Evolutionary conservation across 1,140 invertebrate genomes (phyloP).

Genomic region (Plodia interpunctella): DNA sequence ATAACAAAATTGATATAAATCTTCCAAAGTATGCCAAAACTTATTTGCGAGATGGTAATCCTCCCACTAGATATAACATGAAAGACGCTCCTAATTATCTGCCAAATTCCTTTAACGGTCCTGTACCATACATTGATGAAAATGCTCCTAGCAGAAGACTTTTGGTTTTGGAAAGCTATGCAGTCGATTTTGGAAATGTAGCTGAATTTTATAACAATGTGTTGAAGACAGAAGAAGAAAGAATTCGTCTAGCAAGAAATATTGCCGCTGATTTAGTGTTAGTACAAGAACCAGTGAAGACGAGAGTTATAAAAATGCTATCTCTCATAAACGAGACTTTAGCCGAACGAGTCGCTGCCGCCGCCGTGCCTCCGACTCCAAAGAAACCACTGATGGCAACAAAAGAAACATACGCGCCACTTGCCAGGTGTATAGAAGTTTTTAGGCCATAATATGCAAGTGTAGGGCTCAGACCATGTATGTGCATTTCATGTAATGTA

Average conservation of each 20-base stretch:
- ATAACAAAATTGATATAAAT: conserved; percentile 92
- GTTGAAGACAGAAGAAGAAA: conserved; percentile 81
- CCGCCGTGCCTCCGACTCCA: conserved; percentile 50
- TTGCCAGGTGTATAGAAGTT: background rate
- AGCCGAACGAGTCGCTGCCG: no score
- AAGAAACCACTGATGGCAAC: no score
- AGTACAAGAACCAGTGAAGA: conserved; percentile 87
- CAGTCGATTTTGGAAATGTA: conserved; percentile 90
- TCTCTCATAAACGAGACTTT: no score
- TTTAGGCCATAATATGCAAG: background rate
- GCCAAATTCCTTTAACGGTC: conserved; percentile 93
- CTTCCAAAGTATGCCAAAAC: conserved; percentile 86
- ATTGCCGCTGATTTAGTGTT: conserved; percentile 83
- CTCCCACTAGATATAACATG: conserved; percentile 79
- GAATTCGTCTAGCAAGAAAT: conserved; percentile 81
- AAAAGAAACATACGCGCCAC: background rate
- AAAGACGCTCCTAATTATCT: conserved; percentile 92
- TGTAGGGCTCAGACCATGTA: no score
- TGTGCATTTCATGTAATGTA: no score
- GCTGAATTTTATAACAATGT: conserved; percentile 87
- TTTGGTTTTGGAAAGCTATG: conserved; percentile 64
- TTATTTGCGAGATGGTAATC: conserved; percentile 90
- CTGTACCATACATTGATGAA: conserved; percentile 74
- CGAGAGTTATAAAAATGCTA: conserved; percentile 81
- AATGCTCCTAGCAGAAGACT: conserved; percentile 49